phyloP scores from a whole-genome alignment of 2,797 vertebrate species.

The Periophthalmus magnuspinnatus region DNA sequence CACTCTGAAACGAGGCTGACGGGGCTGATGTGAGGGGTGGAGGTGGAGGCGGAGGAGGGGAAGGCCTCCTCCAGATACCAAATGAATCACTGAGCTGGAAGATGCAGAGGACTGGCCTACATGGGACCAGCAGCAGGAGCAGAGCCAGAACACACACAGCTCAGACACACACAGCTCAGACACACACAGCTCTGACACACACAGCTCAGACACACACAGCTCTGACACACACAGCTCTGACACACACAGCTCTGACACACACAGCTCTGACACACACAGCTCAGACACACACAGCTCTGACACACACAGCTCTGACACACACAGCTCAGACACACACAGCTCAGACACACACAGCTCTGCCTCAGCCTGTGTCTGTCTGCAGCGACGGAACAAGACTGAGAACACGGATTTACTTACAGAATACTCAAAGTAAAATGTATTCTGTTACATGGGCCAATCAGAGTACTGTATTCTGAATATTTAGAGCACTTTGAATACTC shows the following conservation, averaged over 20 bases:
- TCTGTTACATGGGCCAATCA: too few species aligned
- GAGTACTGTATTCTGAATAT: too few species aligned
- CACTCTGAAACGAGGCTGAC: constrained; percentile 25
- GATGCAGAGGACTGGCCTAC: constrained; percentile 74
- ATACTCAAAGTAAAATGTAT: too few species aligned
- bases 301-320: constrained; percentile 71
- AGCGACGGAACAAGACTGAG: too few species aligned
- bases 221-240: too few species aligned
- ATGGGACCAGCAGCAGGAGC: constrained; percentile 55
- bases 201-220: constrained; percentile 69
- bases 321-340: constrained; percentile 62
- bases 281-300: constrained; percentile 67
- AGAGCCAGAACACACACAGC: constrained; percentile 65
- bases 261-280: constrained; percentile 62
- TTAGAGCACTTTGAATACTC: too few species aligned
- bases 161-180: constrained; percentile 67
- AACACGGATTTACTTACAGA: too few species aligned
- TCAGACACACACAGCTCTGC: constrained; percentile 38
- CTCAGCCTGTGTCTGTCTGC: constrained; percentile 30
- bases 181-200: constrained; percentile 69
- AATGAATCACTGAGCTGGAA: constrained; percentile 73
- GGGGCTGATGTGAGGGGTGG: constrained; percentile 48
- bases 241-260: constrained; percentile 71
- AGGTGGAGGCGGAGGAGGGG: too few species aligned
- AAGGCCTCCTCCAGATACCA: constrained; percentile 64